phyloP scores from a whole-genome alignment of 2,888 invertebrate species.

The Eupelmus urozonus region DNA sequence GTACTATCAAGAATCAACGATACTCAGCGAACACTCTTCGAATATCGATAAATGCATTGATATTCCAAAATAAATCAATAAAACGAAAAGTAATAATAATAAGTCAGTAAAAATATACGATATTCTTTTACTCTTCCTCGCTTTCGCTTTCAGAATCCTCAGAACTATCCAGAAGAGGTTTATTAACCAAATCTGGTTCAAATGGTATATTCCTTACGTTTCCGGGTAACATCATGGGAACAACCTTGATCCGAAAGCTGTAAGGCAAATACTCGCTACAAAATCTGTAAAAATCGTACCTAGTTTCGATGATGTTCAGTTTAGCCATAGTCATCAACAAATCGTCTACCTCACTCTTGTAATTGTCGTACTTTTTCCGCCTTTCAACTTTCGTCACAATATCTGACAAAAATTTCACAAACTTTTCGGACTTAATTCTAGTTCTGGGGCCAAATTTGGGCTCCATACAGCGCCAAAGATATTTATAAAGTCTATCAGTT shows the following conservation, averaged over 20 bases:
- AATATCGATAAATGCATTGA: too few species aligned
- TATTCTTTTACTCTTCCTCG: not conserved
- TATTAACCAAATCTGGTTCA: conserved; percentile 61
- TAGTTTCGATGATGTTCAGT: conserved; percentile 66
- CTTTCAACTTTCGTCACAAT: conserved; percentile 61
- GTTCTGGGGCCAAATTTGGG: conserved; percentile 64
- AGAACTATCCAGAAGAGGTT: conserved; percentile 61
- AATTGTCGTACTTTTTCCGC: conserved; percentile 66
- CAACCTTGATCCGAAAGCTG: conserved; percentile 68
- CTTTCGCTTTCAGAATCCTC: not conserved
- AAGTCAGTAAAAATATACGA: too few species aligned
- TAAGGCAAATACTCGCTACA: conserved; percentile 71
- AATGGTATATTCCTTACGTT: conserved; percentile 69
- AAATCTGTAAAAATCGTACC: conserved; percentile 71
- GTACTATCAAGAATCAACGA: too few species aligned
- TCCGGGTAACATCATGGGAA: conserved; percentile 71
- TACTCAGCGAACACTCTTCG: too few species aligned
- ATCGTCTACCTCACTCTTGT: conserved; percentile 63
- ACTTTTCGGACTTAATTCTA: conserved; percentile 68
- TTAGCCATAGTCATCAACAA: conserved; percentile 70
- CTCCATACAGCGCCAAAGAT: conserved; percentile 69
- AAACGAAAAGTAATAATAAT: too few species aligned
- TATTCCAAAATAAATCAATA: too few species aligned
- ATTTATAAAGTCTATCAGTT: conserved; percentile 69
- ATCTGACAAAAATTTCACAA: conserved; percentile 62